Evolutionary conservation across 92 coral and sea anemone genomes (phyloP), one percentile per base, ranked within the genome.

Genomic region (Parazoanthus darwini): DNA sequence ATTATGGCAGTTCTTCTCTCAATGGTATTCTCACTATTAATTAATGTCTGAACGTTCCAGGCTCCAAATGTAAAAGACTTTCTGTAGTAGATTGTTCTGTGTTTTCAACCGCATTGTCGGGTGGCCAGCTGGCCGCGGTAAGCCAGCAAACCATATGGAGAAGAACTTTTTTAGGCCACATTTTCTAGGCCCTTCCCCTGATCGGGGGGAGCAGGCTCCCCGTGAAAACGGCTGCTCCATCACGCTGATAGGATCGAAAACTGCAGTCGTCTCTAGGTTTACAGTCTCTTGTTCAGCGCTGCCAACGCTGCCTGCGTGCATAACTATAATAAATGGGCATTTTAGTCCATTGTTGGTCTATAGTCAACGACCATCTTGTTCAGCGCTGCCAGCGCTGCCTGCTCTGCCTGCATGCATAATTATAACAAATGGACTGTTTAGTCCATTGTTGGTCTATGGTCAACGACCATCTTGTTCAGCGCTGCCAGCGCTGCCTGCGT

Each of bases 41-140:
- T 44, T 29, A 81, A 20, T 54, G 86, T 82, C 70, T 43, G 86
- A 39, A 82, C 86, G 39, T 82, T 82, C 86, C 86, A 82, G 3
- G 86, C 72, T 48, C 68, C 86, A 82, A 82, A 48, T 25, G 44
- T 82, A 59, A 82, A 50, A 35, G 8, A 70, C 75, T 20, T 70
- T 70, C 75, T 70, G 35, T 82, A 39, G 33, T 5, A 4, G 33
- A 56, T 82, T 13, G 71, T 59, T 82, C 56, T 82, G 86, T 82
- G 65, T 50, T 82, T 82, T 46, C 86, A 5, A 16, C 86, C 8
- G 5, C 68, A 48, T 38, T 51, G 18, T 39, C 44, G 16, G 76
- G 18, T 82, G 71, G 72, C 46, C 86, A 63, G 86, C 75, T 70
- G 75, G 48, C 85, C 0, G 85, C 35, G 85, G 85, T 80, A 80